Evolutionary conservation across 2,797 vertebrate species (phyloP), one percentile per base, ranked within the genome.

Genomic region (Mastacembelus armatus): DNA sequence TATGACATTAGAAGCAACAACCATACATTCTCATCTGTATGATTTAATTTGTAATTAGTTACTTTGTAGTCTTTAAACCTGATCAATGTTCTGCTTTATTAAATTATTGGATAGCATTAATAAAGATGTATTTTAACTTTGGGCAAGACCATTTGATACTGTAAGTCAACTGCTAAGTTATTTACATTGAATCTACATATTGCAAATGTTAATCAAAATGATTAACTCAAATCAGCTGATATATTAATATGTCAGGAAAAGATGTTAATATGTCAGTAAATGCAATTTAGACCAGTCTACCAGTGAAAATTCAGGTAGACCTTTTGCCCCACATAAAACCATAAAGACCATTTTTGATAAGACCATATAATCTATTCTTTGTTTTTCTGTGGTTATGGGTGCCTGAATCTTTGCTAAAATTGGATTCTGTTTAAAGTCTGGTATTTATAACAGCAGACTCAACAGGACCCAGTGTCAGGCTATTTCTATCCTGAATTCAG

Each of bases 391-490:
- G 14, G 39, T 45, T 72, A 32, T 30, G 47, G 55, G 77, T 47
- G 27, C 7, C 44, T 50, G 14, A 30, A 52, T 66, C 43, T 72
- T 56, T 60, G 9, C 55, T 66, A 48, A 81, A 77, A 48, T 61
- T 22, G 61, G 52, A 63, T 57, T 62, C 5, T 80, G 66, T 81
- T 74, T 66, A 58, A 58, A 71, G 66, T 81, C 63, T 65, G 65
- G 35, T 86, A 80, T 86, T 88, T 81, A 75, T 74, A 72, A 80
- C 48, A 39, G 33, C 52, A 86, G 87, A 84, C 71, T 85, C 79
- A 87, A 80, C 85, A 88, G 69, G 74, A 56, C 67, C 58, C 48
- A 73, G 35, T 52, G 69, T 84, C 66, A 62, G 40, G 36, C 38
- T 74, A 49, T 72, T 76, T 77, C 64, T 81, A 68, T 78, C 87